phyloP scores from a whole-genome alignment of 2,888 invertebrate species.

The Lithosia quadra region DNA sequence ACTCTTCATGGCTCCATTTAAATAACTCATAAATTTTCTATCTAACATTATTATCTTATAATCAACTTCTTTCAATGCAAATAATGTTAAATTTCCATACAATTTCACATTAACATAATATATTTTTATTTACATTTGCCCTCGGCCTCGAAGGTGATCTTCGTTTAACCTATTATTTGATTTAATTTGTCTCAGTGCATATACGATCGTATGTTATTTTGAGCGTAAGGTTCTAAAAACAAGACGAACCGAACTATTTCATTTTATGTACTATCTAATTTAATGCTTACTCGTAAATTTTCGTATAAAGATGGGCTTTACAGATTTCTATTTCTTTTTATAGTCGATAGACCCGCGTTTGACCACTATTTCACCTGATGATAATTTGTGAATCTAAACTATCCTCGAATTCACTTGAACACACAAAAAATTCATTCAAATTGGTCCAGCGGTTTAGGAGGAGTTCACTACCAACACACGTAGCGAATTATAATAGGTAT shows the following conservation, averaged over 20 bases:
- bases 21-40: background rate
- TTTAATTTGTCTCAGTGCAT: constrained; percentile 24
- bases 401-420: too few species aligned
- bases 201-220: background rate
- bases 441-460: too few species aligned
- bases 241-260: background rate
- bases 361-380: too few species aligned
- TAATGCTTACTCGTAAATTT: background rate
- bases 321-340: background rate
- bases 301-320: background rate
- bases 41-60: background rate
- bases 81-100: constrained; percentile 15
- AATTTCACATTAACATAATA: constrained; percentile 18
- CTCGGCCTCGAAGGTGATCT: constrained; percentile 19
- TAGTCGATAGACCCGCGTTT: too few species aligned
- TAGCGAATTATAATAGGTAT: too few species aligned
- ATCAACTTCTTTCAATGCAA: constrained; percentile 24
- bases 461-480: too few species aligned
- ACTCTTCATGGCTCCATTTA: background rate
- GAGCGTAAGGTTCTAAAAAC: background rate
- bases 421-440: too few species aligned
- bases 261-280: background rate
- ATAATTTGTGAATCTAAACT: too few species aligned
- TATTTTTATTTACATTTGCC: constrained; percentile 16
- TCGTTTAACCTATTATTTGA: constrained; percentile 15